Evolutionary conservation across 2,113 vertebrate genomes (phyloP).

Genomic region (Sceloporus tristichus): DNA sequence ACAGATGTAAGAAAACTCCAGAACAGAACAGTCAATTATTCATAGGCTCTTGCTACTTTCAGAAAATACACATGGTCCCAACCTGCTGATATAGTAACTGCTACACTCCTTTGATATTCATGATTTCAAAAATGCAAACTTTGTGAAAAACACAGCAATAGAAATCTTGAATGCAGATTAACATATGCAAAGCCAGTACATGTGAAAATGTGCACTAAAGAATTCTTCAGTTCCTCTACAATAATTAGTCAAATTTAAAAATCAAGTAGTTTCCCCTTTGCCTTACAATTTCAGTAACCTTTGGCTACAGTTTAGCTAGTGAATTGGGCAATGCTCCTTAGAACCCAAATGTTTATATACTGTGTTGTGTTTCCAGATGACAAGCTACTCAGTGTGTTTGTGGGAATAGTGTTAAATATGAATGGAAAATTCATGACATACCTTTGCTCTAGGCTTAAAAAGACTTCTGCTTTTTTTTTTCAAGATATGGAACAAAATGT

Average conservation of each 20-base stretch:
- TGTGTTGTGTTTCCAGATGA: constrained; percentile 31
- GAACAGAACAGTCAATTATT: too few relatives aligned
- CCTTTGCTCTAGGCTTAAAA: constrained; percentile 35
- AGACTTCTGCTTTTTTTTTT: constrained; percentile 50
- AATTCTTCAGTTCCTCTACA: neutral
- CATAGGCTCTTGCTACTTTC: too few relatives aligned
- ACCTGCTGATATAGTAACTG: neutral
- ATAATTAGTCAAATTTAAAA: neutral
- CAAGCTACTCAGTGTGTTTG: constrained; percentile 41
- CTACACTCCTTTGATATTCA: neutral
- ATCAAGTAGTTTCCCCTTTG: neutral
- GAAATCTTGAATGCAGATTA: neutral
- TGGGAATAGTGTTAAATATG: constrained; percentile 29
- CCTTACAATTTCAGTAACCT: neutral
- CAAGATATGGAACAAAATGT: constrained; percentile 56
- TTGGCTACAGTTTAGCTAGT: neutral
- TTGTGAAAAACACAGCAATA: neutral
- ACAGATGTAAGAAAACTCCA: neutral
- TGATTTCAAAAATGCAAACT: neutral
- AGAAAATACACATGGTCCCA: too few relatives aligned
- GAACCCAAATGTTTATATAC: constrained; percentile 34
- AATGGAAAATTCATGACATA: constrained; percentile 33
- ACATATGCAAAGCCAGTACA: neutral
- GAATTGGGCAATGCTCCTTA: neutral
- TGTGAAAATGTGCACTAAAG: neutral